A percentile compares a stretch with the other conserved stretches of the same genome.
Evolutionary conservation across 2,888 invertebrate genomes (phyloP).

Genomic region (Monopis laevigella): DNA sequence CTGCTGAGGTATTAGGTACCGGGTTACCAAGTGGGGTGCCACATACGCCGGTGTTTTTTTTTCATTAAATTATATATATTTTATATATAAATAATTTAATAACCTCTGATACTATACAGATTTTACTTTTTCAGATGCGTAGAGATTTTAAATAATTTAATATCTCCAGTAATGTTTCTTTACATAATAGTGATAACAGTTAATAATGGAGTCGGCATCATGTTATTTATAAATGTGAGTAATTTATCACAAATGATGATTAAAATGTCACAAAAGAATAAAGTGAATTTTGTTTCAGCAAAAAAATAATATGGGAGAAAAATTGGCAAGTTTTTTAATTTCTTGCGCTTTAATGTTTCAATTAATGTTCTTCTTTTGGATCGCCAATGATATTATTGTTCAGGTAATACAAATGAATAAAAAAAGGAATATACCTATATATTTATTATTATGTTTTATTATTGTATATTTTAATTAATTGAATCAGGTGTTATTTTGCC

Average conservation of each 20-base stretch:
- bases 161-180: constrained; percentile 42
- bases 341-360: constrained; percentile 30
- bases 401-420: too few species aligned
- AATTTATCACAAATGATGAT: background rate
- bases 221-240: constrained; percentile 36
- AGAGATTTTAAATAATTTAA: constrained; percentile 31
- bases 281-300: background rate
- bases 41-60: too few species aligned
- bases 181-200: constrained; percentile 38
- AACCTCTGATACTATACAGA: background rate
- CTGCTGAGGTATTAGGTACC: too few species aligned
- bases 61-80: background rate
- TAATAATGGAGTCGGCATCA: constrained; percentile 41
- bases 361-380: constrained; percentile 43
- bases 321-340: background rate
- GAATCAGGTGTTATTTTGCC: too few species aligned
- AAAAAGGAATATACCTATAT: too few species aligned
- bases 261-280: background rate
- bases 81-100: background rate
- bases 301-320: background rate
- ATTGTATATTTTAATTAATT: too few species aligned
- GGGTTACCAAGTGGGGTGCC: too few species aligned
- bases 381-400: constrained; percentile 38
- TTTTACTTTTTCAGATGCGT: constrained; percentile 30
- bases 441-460: too few species aligned